These are phyloP conservation scores for Miopithecus talapoin DNA, from an alignment of 2,797 vertebrate genomes.

Conservation along the genomic window DNA sequence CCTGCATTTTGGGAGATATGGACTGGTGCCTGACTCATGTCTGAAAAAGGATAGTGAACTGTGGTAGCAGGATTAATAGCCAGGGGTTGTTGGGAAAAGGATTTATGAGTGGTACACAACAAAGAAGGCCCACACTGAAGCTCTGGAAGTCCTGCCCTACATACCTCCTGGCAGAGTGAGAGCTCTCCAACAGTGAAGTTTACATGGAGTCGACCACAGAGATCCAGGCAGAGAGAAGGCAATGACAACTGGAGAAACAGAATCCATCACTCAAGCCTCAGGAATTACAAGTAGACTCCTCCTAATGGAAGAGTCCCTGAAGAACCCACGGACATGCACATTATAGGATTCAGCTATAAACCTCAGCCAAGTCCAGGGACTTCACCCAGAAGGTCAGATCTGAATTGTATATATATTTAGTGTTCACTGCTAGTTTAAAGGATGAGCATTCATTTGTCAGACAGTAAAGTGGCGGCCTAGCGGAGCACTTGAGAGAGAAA, in stretches of 20 bases:
- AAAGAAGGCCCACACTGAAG: background rate
- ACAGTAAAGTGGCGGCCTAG: background rate
- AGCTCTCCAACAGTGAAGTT: background rate
- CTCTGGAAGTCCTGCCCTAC: background rate
- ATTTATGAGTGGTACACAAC: rapidly evolving
- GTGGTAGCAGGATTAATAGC: background rate
- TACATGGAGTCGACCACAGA: background rate
- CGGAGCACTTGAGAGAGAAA: background rate
- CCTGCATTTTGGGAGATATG: background rate
- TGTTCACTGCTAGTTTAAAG: background rate
- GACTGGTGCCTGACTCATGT: background rate
- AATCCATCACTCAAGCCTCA: background rate
- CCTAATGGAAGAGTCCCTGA: background rate
- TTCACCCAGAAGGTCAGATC: background rate
- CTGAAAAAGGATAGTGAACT: background rate
- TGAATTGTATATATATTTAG: background rate
- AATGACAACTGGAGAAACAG: background rate
- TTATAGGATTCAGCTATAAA: background rate
- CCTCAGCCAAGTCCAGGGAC: background rate
- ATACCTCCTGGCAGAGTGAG: background rate
- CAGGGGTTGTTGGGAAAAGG: background rate
- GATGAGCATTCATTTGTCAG: background rate
- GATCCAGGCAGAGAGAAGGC: background rate
- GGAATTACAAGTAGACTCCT: background rate
- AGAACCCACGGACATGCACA: rapidly evolving